Evolutionary conservation across 1,140 invertebrate species (phyloP).

Genomic region (Carcinoscorpius rotundicauda): DNA sequence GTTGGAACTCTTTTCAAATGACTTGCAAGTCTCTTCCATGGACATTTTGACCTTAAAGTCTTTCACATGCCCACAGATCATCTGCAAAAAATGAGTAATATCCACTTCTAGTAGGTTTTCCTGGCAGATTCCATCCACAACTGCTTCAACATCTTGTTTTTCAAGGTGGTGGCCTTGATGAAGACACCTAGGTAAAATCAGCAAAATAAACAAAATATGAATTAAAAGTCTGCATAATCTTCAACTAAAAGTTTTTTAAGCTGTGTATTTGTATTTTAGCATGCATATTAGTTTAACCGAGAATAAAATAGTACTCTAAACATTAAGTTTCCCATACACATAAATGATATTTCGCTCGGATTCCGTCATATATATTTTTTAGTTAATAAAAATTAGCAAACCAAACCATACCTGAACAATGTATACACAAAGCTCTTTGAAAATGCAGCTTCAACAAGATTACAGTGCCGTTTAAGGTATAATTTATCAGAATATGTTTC

Average conservation of each 20-base stretch:
- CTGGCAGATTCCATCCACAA: slow-evolving; percentile 56
- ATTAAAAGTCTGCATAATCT: neutral
- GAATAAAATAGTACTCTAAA: too few species aligned
- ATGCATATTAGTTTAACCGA: too few species aligned
- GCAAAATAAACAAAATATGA: slow-evolving; percentile 24
- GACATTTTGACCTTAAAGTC: slow-evolving; percentile 26
- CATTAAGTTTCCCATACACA: too few species aligned
- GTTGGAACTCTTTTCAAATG: slow-evolving; percentile 2
- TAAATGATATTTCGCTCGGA: too few species aligned
- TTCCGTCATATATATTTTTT: neutral
- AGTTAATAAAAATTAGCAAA: neutral
- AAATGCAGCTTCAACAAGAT: slow-evolving; percentile 45
- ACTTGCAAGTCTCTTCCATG: slow-evolving; percentile 17
- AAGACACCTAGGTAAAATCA: slow-evolving; percentile 49
- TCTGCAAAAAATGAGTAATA: slow-evolving; percentile 46
- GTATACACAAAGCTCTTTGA: slow-evolving; percentile 49
- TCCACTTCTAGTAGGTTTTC: slow-evolving; percentile 55
- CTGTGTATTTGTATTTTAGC: too few species aligned
- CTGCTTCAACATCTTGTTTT: slow-evolving; percentile 51
- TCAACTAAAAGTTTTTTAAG: neutral
- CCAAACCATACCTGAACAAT: slow-evolving; percentile 10
- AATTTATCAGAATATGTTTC: slow-evolving; percentile 21
- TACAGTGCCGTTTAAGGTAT: slow-evolving; percentile 45
- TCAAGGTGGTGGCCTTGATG: slow-evolving; percentile 45
- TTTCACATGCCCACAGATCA: slow-evolving; percentile 48